phyloP scores from a whole-genome alignment of 2,888 invertebrate species.

The Strigamia maritima region DNA sequence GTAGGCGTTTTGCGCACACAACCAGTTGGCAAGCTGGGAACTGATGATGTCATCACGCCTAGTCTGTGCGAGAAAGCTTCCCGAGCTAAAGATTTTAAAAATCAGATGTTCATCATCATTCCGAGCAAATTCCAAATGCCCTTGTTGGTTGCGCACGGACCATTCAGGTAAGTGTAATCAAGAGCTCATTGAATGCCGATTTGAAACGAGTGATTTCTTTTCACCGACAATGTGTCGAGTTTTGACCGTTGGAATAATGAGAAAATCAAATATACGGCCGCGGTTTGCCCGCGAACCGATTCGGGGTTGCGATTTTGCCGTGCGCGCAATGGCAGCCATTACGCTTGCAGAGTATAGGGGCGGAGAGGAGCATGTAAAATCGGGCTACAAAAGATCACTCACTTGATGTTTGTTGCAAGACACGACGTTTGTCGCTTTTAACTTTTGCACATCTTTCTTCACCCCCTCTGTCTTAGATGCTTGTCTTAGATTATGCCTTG shows the following conservation, averaged over 20 bases:
- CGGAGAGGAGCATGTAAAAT: not conserved
- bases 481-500: slow-evolving; percentile 21
- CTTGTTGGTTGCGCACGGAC: slow-evolving; percentile 15
- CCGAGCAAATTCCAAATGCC: slow-evolving; percentile 19
- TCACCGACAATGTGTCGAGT: not conserved
- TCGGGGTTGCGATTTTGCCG: slow-evolving; percentile 3
- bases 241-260: not conserved
- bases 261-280: not conserved
- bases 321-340: slow-evolving; percentile 18
- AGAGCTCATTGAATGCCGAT: not conserved
- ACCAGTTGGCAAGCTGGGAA: slow-evolving; percentile 26
- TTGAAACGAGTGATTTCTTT: not conserved
- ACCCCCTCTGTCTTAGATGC: slow-evolving; percentile 16
- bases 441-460: slow-evolving; percentile 24
- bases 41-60: slow-evolving; percentile 24
- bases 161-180: not conserved
- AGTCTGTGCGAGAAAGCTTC: slow-evolving; percentile 16
- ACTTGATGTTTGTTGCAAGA: not conserved
- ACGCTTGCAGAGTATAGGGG: not conserved
- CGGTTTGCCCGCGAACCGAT: not conserved
- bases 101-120: slow-evolving; percentile 28
- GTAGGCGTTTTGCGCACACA: slow-evolving; percentile 13
- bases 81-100: slow-evolving; percentile 25
- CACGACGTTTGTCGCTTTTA: slow-evolving; percentile 24
- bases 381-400: not conserved